These are phyloP conservation scores for Cariama cristata DNA, from an alignment of 2,113 vertebrate genomes.

Conservation along the genomic window DNA sequence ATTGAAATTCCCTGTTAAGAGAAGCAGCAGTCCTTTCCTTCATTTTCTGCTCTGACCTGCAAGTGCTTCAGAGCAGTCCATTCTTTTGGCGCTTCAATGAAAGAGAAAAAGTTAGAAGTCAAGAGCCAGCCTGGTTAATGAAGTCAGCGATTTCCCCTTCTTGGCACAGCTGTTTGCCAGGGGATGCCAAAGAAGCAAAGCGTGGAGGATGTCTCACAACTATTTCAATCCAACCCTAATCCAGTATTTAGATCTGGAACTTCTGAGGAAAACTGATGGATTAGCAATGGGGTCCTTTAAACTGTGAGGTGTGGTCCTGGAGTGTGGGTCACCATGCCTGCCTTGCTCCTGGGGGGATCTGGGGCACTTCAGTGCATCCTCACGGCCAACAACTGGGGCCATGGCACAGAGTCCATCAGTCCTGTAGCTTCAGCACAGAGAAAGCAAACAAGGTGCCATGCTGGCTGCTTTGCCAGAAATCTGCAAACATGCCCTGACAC, in stretches of 20 bases:
- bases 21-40: neutral
- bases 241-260: neutral
- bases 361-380: neutral
- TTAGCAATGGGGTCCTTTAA: neutral
- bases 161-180: neutral
- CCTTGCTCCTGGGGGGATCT: neutral
- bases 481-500: neutral
- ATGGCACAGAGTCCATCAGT: neutral
- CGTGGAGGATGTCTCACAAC: neutral
- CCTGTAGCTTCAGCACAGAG: neutral
- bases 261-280: neutral
- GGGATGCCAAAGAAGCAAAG: neutral
- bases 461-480: neutral
- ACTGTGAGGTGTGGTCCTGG: neutral
- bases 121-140: neutral
- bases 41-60: neutral
- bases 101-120: neutral
- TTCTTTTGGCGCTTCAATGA: neutral
- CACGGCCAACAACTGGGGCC: neutral
- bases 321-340: fast-evolving
- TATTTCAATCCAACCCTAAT: neutral
- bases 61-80: neutral
- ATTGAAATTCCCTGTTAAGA: neutral
- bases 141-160: neutral
- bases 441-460: neutral